These are phyloP conservation scores for Psylliodes chrysocephalus DNA, from an alignment of 2,888 invertebrate genomes.

Conservation along the genomic window DNA sequence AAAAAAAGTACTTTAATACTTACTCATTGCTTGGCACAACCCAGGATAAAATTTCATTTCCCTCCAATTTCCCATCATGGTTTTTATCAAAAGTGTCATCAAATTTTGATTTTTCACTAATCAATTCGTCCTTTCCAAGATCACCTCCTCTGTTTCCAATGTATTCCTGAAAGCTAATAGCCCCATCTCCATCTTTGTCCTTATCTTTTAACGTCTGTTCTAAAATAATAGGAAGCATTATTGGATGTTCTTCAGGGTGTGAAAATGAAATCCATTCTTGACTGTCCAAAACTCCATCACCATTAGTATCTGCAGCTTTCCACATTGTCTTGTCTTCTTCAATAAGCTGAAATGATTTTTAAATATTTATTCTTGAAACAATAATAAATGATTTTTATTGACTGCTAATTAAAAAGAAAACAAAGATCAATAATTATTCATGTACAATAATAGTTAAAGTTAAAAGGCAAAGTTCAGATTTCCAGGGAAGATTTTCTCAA, in stretches of 20 bases:
- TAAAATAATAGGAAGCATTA: conserved; percentile 84
- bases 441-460: too few relatives aligned
- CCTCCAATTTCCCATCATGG: conserved; percentile 82
- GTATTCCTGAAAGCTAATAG: conserved; percentile 85
- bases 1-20: conserved; percentile 58
- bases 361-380: too few relatives aligned
- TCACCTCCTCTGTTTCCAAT: conserved; percentile 76
- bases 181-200: conserved; percentile 86
- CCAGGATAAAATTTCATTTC: conserved; percentile 87
- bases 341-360: conserved; percentile 71
- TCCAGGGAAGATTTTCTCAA: too few relatives aligned
- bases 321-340: conserved; percentile 89
- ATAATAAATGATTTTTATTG: too few relatives aligned
- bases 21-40: conserved; percentile 90
- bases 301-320: conserved; percentile 83
- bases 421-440: too few relatives aligned
- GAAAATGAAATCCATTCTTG: conserved; percentile 89
- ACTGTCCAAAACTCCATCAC: conserved; percentile 78
- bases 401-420: too few relatives aligned
- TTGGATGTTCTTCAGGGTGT: conserved; percentile 92
- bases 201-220: conserved; percentile 87
- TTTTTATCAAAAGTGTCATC: conserved; percentile 87
- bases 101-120: conserved; percentile 83
- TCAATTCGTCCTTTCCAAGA: conserved; percentile 78
- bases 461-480: too few relatives aligned